phyloP scores from a whole-genome alignment of 2,113 vertebrate genomes.

The Copsychus sechellarum region DNA sequence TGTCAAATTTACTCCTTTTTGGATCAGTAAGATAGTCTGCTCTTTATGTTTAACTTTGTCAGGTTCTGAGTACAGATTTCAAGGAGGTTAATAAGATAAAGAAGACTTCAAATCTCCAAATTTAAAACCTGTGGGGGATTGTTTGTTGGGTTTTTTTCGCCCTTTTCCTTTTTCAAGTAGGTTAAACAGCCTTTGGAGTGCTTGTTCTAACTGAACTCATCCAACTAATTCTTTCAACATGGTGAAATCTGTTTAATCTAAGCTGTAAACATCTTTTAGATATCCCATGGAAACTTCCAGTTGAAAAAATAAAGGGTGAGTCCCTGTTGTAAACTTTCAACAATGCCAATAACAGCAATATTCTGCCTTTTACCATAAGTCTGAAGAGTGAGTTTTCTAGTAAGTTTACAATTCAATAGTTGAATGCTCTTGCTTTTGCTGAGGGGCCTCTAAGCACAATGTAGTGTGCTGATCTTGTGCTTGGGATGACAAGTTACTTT shows the following conservation, averaged over 20 bases:
- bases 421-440: background rate
- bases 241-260: background rate
- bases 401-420: background rate
- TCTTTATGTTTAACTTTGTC: background rate
- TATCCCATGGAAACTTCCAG: conserved; percentile 3
- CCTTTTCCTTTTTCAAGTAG: background rate
- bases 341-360: background rate
- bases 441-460: background rate
- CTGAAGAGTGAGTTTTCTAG: background rate
- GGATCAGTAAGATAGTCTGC: background rate
- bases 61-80: background rate
- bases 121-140: rapidly evolving
- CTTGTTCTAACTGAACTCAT: background rate
- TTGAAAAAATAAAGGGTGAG: background rate
- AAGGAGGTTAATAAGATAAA: background rate
- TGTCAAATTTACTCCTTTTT: background rate
- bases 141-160: rapidly evolving
- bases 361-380: background rate
- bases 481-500: background rate
- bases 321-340: background rate
- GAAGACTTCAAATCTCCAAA: background rate
- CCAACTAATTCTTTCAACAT: background rate
- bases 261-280: background rate
- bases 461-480: background rate
- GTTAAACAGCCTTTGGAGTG: background rate